Evolutionary conservation across 2,113 vertebrate genomes (phyloP), one percentile per base, ranked within the genome.

Genomic region (Strix aluco): DNA sequence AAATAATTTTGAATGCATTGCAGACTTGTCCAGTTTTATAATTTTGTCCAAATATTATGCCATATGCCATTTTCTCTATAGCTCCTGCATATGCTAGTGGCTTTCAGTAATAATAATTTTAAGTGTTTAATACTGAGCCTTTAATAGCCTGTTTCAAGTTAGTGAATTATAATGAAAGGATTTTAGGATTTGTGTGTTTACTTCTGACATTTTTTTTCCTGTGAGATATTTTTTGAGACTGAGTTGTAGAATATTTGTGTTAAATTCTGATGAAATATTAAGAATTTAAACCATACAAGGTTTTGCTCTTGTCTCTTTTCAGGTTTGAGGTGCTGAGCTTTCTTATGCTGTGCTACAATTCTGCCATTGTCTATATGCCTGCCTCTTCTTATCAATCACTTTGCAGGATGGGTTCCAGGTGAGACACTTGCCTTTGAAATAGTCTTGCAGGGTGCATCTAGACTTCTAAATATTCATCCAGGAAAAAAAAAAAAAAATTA

Each of bases 271-370:
- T 58, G n/a, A 40, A 84, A 47, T 83, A 38, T 23, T 69, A 86
- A 67, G 38, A 57, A 79, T 42, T 81, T 36, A 86, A 54, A 52
- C 44, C 21, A 54, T 75, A 27, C 20, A 49, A 71, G 74, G 23
- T 95, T 74, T 59, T 92, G 29, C 65, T 67, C 38, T 72, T 90
- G 57, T 97, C 29, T 94, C 58, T 79, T 92, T 97, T 46, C 97
- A 99, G 99, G 97, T 99, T 99, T 97, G 99, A 99, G 97, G 99
- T 99, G 94, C 97, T 99, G 95, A 99, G 99, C 97, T 99, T 99
- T 98, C 99, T 99, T 86, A 99, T 99, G 99, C 97, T 99, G 84
- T 99, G 99, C 96, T 99, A 99, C 97, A 99, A 99, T 98, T 99
- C 99, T 75, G 98, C 99, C 84, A 99, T 99, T 96, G 99, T 99